These are phyloP conservation scores for Ochropleura leucogaster DNA, from an alignment of 2,888 invertebrate species.

Conservation along the genomic window DNA sequence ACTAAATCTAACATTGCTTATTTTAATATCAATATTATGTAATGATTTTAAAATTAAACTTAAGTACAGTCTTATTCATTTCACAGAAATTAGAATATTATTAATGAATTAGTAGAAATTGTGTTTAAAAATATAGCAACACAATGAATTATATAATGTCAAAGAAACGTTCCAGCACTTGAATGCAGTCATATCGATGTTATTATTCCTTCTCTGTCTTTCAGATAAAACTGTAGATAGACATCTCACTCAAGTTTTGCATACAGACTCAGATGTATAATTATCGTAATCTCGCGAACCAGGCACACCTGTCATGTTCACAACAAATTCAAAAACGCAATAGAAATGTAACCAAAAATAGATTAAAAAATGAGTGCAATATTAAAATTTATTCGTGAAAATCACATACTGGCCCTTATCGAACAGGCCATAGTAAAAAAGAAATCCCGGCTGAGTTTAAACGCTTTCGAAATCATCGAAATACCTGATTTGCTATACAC, in stretches of 20 bases:
- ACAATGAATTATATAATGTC: conserved; percentile 51
- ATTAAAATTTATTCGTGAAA: conserved; percentile 92
- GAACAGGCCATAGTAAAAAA: conserved; percentile 91
- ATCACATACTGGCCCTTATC: conserved; percentile 92
- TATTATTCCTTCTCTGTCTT: conserved; percentile 38
- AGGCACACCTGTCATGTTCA: conserved; percentile 66
- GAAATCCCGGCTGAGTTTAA: conserved; percentile 91
- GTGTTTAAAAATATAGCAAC: conserved; percentile 20
- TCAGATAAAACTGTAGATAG: background rate
- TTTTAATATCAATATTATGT: background rate
- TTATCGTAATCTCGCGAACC: conserved; percentile 26
- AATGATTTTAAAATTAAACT: background rate
- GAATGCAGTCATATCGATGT: conserved; percentile 9
- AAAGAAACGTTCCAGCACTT: conserved; percentile 41
- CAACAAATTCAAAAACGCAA: conserved; percentile 84
- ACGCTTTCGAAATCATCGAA: conserved; percentile 91
- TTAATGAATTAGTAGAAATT: conserved; percentile 35
- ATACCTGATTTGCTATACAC: conserved; percentile 90
- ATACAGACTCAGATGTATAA: conserved; percentile 33
- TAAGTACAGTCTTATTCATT: background rate
- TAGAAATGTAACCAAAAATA: conserved; percentile 76
- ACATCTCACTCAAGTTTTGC: conserved; percentile 33
- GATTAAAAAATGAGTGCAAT: conserved; percentile 91
- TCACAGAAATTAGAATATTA: too few relatives aligned
- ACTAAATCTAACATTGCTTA: background rate